Evolutionary conservation across 1,140 invertebrate genomes (phyloP), one percentile per base, ranked within the genome.

Genomic region (Diploscapter pachys): DNA sequence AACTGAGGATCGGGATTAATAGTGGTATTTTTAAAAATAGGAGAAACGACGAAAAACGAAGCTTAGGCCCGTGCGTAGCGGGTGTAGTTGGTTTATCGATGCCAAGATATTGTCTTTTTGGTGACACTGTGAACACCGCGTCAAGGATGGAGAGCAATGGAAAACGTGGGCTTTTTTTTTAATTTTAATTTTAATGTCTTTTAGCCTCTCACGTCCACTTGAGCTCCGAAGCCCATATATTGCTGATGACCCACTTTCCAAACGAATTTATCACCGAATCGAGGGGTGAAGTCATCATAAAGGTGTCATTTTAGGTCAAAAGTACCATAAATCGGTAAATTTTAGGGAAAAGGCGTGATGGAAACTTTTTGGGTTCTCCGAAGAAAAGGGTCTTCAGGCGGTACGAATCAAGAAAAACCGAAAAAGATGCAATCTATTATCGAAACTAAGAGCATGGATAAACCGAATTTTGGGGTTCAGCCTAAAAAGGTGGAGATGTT

Each of bases 101-200:
- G 86, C 87, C 87, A 5, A 66, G 86, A 8, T 87, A 87, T 73
- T 87, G 86, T 80, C 67, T 87, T 49, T 96, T 96, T 87, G 94
- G 93, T 0, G 94, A 96, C 86, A 94, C 93, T 2, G 93, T 96
- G 6, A 96, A 96, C 85, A 95, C 93, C 6, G 93, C 93, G 0
- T 92, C 91, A 0, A 89, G 93, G 79, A 94, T 96, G 93, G 93
- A 96, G 87, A 87, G 84, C 49, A 88, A 81, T 71, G 80, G 81
- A 73, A 83, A 83, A 78, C 75, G 81, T 84, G 56, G 55, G 50
- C 56, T 2, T 31, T 13, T 53, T 13, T 61, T 2, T 6, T 9
- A 65, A 65, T 8, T 31, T 31, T 31, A 48, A 65, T n/a, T 52
- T 13, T 53, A 68, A 54, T 11, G 6, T 5, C 9, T 69, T 82